Evolutionary conservation across 2,113 vertebrate genomes (phyloP).

Genomic region (Herpetotheres cachinnans): DNA sequence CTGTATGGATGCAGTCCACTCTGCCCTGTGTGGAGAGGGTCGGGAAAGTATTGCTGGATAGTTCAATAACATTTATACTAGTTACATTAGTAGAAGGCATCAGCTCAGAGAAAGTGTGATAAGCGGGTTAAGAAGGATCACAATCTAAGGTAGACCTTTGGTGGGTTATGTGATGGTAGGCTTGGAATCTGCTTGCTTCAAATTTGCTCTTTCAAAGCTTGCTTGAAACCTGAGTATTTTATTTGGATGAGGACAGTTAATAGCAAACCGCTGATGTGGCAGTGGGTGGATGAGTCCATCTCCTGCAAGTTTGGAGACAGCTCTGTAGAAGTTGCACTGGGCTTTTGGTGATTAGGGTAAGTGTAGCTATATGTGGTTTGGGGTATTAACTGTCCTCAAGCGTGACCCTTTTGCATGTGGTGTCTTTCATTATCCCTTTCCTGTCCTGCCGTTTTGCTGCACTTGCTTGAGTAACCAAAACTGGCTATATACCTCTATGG

Average conservation of each 20-base stretch:
- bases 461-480: constrained; percentile 55
- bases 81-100: not conserved
- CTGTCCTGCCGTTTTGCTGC: not conserved
- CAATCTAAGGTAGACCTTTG: not conserved
- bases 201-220: not conserved
- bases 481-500: constrained; percentile 56
- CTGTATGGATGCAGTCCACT: not conserved
- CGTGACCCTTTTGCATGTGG: not conserved
- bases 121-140: not conserved
- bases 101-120: not conserved
- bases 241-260: constrained; percentile 51
- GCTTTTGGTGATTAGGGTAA: not conserved
- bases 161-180: not conserved
- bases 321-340: not conserved
- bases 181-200: not conserved
- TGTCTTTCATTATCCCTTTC: not conserved
- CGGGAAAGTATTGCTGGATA: not conserved
- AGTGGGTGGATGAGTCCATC: not conserved
- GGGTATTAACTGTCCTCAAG: constrained; percentile 45
- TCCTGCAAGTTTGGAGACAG: not conserved
- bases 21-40: not conserved
- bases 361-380: not conserved
- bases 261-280: not conserved
- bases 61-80: not conserved
- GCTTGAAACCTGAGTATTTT: not conserved